Evolutionary conservation across 2,888 invertebrate genomes (phyloP), one percentile per base, ranked within the genome.

Genomic region (Dendrolimus houi): DNA sequence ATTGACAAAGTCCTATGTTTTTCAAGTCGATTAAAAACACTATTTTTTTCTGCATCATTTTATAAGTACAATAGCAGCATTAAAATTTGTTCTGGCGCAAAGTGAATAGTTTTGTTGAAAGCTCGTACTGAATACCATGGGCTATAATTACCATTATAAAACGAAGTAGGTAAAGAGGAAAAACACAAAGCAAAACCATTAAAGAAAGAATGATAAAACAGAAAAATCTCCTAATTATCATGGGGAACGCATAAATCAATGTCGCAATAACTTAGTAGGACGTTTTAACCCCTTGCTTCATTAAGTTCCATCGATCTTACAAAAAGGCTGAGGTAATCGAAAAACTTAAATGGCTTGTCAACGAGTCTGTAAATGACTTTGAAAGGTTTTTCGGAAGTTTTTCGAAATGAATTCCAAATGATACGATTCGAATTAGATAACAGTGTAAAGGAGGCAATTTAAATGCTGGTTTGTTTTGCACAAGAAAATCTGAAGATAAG

Each of bases 281-380:
- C 64, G 63, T 70, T 72, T 29, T 64, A 65, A 69, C 62, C 63
- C 54, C 9, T 47, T 47, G 47, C 47, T 47, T 47, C 47, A 47
- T 47, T 47, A 47, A 57, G 56, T 57, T 59, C 60, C 62, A 62
- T 68, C 65, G 70, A 68, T 71, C 70, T 66, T 58, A 59, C 57
- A 69, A 72, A 79, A 77, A 71, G 71, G 68, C 65, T 62, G 62
- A 67, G 63, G 64, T 80, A 81, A 82, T 82, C 75, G 79, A 67
- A 56, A 68, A 82, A 82, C 79, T 83, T 84, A 68, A 75, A 79
- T 74, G 66, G 65, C 72, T 79, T 81, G 81, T 83, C 83, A 79
- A 75, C 78, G 74, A 67, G 47, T 47, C 12, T 47, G 47, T 47
- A 47, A 47, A 47, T 47, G 53, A 17, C 10, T 53, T 14, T 9